Evolutionary conservation across 1,140 invertebrate genomes (phyloP).

Genomic region (Drosophila pruinosa): DNA sequence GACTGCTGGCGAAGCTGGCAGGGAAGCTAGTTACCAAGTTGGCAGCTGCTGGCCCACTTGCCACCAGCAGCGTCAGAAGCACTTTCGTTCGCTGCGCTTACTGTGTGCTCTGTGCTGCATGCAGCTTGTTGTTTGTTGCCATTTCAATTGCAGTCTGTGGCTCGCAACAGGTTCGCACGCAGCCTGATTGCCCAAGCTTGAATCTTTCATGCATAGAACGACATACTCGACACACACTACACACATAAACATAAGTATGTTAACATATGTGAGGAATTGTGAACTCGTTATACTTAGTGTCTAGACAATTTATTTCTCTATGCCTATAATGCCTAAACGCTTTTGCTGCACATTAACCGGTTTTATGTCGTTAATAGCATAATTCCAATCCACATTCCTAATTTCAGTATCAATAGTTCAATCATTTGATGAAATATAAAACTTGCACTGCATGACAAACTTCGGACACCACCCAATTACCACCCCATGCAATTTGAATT

Average conservation of each 20-base stretch:
- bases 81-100: conserved; percentile 32
- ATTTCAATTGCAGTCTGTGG: conserved; percentile 9
- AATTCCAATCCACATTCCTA: conserved; percentile 9
- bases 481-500: background rate
- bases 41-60: conserved; percentile 37
- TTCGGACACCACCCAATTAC: background rate
- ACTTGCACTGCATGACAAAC: background rate
- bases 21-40: conserved; percentile 3
- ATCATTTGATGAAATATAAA: background rate
- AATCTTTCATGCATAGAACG: conserved; percentile 39
- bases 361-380: conserved; percentile 9
- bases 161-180: conserved; percentile 42
- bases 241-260: background rate
- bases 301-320: conserved; percentile 23
- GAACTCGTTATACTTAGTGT: conserved; percentile 13
- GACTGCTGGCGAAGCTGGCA: conserved; percentile 1
- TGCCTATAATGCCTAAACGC: conserved; percentile 8
- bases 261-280: background rate
- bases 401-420: conserved; percentile 11
- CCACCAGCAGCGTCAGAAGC: conserved; percentile 30
- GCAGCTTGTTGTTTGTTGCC: conserved; percentile 11
- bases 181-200: conserved; percentile 32
- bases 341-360: conserved; percentile 15
- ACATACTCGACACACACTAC: background rate
- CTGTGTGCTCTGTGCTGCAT: too few species aligned